A percentile compares a stretch with the other conserved stretches of the same genome.
These are phyloP conservation scores for Microcebus griseorufus DNA, from an alignment of 2,113 vertebrate genomes.

Conservation along the genomic window DNA sequence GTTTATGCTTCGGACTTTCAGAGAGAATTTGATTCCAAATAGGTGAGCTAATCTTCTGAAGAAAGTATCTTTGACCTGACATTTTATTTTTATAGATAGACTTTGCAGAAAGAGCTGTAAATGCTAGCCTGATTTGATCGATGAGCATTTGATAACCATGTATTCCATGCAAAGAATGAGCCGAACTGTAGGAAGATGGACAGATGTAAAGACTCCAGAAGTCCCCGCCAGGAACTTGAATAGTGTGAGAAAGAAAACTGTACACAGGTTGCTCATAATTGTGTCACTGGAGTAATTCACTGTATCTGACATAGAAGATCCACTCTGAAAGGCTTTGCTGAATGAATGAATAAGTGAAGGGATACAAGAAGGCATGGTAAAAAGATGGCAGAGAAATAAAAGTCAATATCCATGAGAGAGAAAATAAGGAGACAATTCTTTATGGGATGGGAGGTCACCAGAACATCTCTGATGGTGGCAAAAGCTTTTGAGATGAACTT, in stretches of 20 bases:
- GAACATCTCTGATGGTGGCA: neutral
- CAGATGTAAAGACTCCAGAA: neutral
- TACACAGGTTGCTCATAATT: neutral
- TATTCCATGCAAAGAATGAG: neutral
- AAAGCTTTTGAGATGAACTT: neutral
- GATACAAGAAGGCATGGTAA: neutral
- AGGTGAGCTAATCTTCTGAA: neutral
- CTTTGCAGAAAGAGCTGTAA: neutral
- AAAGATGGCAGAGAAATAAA: neutral
- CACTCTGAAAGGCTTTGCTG: neutral
- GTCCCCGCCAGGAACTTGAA: neutral
- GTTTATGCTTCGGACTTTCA: neutral
- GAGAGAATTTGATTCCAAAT: conserved; percentile 33
- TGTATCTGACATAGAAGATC: neutral
- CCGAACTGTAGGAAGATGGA: neutral
- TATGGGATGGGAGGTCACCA: neutral
- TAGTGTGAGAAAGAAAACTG: neutral
- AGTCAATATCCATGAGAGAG: neutral
- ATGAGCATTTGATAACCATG: neutral
- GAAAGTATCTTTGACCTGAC: neutral
- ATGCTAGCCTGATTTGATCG: conserved; percentile 9
- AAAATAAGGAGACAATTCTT: neutral
- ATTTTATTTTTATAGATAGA: conserved; percentile 27
- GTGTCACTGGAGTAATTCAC: neutral
- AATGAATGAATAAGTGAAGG: neutral